A percentile compares a stretch with the other conserved stretches of the same genome.
Evolutionary conservation across 2,113 vertebrate genomes (phyloP).

Genomic region (Excalfactoria chinensis): DNA sequence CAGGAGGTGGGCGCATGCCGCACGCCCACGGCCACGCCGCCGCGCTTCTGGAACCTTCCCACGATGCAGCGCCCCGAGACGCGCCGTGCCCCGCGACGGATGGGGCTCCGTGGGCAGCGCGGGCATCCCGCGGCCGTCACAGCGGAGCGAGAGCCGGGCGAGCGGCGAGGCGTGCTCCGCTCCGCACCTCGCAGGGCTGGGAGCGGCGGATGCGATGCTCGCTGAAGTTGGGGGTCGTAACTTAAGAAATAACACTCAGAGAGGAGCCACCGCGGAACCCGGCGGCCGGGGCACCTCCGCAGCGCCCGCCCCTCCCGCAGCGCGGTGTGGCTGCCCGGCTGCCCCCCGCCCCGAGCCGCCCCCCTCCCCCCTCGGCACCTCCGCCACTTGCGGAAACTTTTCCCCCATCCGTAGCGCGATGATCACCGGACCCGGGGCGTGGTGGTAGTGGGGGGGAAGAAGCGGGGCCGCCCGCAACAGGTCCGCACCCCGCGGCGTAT

Average conservation of each 20-base stretch:
- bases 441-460: no score
- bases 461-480: background rate
- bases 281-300: background rate
- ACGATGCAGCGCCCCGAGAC: background rate
- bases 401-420: background rate
- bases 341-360: background rate
- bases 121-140: background rate
- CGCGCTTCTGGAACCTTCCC: background rate
- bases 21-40: background rate
- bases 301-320: no score
- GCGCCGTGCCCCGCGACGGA: background rate
- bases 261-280: background rate
- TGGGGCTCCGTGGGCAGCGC: background rate
- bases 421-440: no score
- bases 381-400: background rate
- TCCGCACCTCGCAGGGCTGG: background rate
- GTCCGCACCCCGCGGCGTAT: background rate
- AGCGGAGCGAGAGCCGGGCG: background rate
- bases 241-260: background rate
- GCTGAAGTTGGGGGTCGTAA: background rate
- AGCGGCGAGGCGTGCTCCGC: background rate
- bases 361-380: no score
- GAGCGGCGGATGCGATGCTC: rapidly evolving
- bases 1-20: background rate
- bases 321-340: background rate